Evolutionary conservation across 1,140 invertebrate species (phyloP).

Genomic region (Bursaphelenchus mucronatus): DNA sequence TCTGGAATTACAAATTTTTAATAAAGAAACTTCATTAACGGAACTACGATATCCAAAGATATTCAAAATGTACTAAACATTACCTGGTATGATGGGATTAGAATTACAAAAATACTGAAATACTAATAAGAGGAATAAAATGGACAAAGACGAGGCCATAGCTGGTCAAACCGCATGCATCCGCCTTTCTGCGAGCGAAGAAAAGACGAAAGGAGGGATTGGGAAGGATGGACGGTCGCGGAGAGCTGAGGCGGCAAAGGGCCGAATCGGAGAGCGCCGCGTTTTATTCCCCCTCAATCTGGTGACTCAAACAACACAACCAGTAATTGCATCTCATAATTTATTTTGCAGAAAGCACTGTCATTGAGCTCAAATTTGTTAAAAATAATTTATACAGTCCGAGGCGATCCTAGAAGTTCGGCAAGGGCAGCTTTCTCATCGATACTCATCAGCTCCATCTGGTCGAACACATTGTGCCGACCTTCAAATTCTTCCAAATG

Average conservation of each 20-base stretch:
- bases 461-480: conserved; percentile 41
- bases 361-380: neutral
- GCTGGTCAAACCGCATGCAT: conserved; percentile 13
- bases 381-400: neutral
- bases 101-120: conserved; percentile 7
- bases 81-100: conserved; percentile 32
- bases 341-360: conserved; percentile 1
- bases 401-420: conserved; percentile 29
- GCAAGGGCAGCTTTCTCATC: conserved; percentile 49
- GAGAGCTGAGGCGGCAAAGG: neutral
- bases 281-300: neutral
- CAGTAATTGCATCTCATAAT: conserved; percentile 19
- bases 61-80: conserved; percentile 11
- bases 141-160: conserved; percentile 9
- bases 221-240: neutral
- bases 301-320: neutral
- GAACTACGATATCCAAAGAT: conserved; percentile 14
- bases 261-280: neutral
- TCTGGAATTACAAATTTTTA: conserved; percentile 12
- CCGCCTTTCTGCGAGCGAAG: neutral
- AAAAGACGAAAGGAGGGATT: neutral
- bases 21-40: neutral
- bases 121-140: conserved; percentile 23
- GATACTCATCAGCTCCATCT: conserved; percentile 48
- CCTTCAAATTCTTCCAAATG: conserved; percentile 52